Conservation (phyloP, 2,888 invertebrate genomes). For the Coenonympha glycerion region DNA sequence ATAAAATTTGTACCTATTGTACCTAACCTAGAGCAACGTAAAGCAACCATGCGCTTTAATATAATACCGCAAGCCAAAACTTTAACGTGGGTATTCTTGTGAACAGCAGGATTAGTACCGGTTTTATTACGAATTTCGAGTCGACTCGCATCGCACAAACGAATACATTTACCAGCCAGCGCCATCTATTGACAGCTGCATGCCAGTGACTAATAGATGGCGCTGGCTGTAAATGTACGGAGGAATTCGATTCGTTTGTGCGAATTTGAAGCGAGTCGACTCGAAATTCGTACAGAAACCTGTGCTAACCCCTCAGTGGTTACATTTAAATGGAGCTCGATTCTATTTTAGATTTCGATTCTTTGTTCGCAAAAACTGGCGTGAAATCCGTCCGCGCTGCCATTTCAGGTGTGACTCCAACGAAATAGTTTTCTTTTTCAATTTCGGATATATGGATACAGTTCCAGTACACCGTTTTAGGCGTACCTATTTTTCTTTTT, state of each 20-base stretch:
- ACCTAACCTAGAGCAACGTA: no score
- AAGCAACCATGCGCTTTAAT: neutral
- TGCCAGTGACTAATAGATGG: no score
- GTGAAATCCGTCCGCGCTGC: neutral
- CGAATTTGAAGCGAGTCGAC: no score
- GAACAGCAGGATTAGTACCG: neutral
- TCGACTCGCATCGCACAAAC: no score
- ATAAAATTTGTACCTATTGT: no score
- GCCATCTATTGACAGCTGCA: no score
- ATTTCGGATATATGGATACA: neutral
- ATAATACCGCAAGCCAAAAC: neutral
- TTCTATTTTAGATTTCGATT: conserved; percentile 2
- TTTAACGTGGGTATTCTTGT: neutral
- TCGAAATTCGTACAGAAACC: no score
- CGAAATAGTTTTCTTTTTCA: conserved; percentile 2
- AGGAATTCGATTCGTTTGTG: no score
- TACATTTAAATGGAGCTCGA: conserved; percentile 4
- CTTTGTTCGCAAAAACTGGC: neutral
- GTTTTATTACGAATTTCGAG: no score
- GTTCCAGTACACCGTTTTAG: neutral
- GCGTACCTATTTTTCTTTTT: neutral
- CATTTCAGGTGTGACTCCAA: neutral
- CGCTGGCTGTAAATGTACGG: no score
- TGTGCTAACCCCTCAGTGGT: no score
- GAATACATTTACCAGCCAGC: no score